phyloP scores from a whole-genome alignment of 2,113 vertebrate species.

The Eudyptes chrysolophus region DNA sequence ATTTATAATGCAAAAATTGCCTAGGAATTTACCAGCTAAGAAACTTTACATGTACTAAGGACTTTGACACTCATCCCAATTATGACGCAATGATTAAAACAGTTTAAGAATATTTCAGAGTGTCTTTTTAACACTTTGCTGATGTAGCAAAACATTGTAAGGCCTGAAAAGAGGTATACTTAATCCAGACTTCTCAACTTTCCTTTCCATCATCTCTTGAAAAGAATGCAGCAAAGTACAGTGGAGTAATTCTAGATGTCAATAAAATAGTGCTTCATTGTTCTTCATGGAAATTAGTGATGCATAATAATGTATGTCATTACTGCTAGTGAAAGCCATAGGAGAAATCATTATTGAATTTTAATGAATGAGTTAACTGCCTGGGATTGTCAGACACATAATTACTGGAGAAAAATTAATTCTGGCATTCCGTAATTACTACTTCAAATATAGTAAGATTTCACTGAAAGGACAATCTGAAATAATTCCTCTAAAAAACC shows the following conservation, averaged over 20 bases:
- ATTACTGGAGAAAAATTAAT: conserved; percentile 75
- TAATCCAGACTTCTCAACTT: neutral
- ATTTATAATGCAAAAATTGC: neutral
- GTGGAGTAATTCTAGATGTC: conserved; percentile 43
- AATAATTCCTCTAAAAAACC: conserved; percentile 17
- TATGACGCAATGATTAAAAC: neutral
- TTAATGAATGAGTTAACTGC: conserved; percentile 76
- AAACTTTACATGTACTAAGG: neutral
- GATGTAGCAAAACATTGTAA: neutral
- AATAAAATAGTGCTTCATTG: conserved; percentile 69
- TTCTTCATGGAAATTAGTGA: conserved; percentile 73
- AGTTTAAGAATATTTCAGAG: neutral
- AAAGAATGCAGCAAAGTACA: conserved; percentile 12
- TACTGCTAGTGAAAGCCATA: conserved; percentile 64
- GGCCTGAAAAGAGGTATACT: neutral
- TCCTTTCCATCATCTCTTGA: neutral
- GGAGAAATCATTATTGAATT: conserved; percentile 72
- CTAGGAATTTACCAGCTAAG: neutral
- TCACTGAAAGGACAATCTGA: conserved; percentile 52
- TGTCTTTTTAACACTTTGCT: neutral
- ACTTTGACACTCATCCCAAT: neutral
- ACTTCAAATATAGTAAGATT: conserved; percentile 60
- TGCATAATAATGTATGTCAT: conserved; percentile 69
- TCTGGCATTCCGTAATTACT: conserved; percentile 73
- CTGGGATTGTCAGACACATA: conserved; percentile 70